phyloP scores from a whole-genome alignment of 2,888 invertebrate species.

The Antheraea yamamai region DNA sequence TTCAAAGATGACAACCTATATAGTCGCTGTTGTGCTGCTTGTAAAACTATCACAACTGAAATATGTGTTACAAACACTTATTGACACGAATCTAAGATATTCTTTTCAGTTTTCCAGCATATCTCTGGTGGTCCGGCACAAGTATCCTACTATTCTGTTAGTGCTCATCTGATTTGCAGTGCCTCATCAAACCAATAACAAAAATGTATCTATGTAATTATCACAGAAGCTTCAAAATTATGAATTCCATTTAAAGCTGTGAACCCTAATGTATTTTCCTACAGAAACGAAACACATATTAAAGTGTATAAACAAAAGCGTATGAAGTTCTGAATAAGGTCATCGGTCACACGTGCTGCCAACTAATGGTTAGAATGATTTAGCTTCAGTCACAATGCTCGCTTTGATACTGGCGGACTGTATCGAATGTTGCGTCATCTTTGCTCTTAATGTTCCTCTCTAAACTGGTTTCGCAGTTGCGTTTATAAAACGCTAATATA shows the following conservation, averaged over 20 bases:
- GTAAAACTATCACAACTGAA: no score
- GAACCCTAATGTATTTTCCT: background rate
- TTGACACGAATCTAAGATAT: background rate
- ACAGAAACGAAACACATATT: background rate
- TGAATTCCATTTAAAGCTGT: background rate
- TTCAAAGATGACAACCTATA: no score
- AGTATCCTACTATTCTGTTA: background rate
- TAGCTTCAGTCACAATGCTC: conserved; percentile 16
- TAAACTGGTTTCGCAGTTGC: background rate
- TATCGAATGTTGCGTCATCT: conserved; percentile 23
- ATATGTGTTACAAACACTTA: background rate
- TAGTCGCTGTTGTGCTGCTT: no score
- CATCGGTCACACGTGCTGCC: conserved; percentile 34
- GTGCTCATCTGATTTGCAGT: no score
- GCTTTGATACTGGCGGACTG: conserved; percentile 16
- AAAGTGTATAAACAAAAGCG: background rate
- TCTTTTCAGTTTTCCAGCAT: background rate
- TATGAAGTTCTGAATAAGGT: conserved; percentile 20
- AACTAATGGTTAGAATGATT: conserved; percentile 19
- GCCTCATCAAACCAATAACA: background rate
- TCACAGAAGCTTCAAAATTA: background rate
- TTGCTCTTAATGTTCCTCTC: conserved; percentile 23
- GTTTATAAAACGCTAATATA: background rate
- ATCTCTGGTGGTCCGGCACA: background rate
- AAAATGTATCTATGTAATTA: background rate